Base-by-base conservation (phyloP, 2,797 vertebrate species). In the Halcyon badia region DNA sequence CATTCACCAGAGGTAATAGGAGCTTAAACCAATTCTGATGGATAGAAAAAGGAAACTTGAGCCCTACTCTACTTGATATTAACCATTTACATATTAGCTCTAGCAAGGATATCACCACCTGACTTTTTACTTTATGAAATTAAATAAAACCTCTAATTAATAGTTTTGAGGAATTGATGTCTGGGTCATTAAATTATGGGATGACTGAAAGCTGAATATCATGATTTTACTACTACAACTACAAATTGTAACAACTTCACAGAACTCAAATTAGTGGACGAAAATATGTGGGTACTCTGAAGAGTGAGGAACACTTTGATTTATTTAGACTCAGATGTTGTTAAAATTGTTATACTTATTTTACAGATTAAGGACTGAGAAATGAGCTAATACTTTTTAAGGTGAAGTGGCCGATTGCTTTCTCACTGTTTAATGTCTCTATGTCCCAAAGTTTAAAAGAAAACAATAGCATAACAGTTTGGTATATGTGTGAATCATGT, bases 221-320 rank as follows among this genome's bases (percentile, higher is more conserved):
- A 25, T 2, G 0, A 41, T 77, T 89, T 73, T 87, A 13, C 12
- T 39, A 48, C 16, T 52, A 28, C 2, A 5, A 4, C 11, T 65
- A 16, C 4, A 42, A n/a, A 14, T 14, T 37, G 2, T 33, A 57
- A 2, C 35, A 75, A 24, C n/a, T 64, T 65, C 26, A 42, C 2
- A 35, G 69, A 70, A 66, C 14, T n/a, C 35, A 39, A 5, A 65
- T 16, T 25, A 57, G 5, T 33, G 49, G 0, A 1, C 4, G 2
- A 8, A 46, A 77, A 69, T 33, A 56, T 6, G 33, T 9, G 28
- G 2, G 4, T 65, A 57, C 10, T 48, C 24, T 60, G 39, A 64
- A 56, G 7, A 51, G 2, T 0, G 1, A 64, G 24, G 19, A 62
- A 28, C 2, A 37, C 22, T 41, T 62, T 51, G 4, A 22, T 79